These are phyloP conservation scores for Enteromius fasciolatus DNA, from an alignment of 2,797 vertebrate species.

Conservation along the genomic window DNA sequence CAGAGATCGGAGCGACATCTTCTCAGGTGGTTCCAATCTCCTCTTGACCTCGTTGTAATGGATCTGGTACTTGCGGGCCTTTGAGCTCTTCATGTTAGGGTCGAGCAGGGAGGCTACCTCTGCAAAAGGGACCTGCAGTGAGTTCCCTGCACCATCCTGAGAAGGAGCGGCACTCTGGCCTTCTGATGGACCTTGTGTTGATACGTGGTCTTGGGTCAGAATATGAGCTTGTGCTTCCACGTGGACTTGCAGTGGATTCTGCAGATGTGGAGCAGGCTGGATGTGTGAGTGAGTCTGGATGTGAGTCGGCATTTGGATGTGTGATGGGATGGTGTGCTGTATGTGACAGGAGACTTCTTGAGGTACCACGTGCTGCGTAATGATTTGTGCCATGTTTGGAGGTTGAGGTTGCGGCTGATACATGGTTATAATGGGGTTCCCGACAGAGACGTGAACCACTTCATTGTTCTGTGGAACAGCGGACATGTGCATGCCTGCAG, in stretches of 20 bases:
- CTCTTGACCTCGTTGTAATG: constrained; percentile 82
- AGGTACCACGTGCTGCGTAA: constrained; percentile 54
- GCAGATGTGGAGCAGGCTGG: constrained; percentile 25
- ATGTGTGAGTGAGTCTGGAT: constrained; percentile 49
- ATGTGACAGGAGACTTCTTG: constrained; percentile 58
- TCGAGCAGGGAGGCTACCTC: constrained; percentile 82
- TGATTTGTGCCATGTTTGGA: constrained; percentile 59
- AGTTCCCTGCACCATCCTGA: constrained; percentile 48
- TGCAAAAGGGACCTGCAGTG: constrained; percentile 76
- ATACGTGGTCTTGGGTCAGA: constrained; percentile 40
- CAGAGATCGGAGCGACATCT: constrained; percentile 83
- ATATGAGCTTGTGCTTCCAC: constrained; percentile 29
- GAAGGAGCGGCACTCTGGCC: constrained; percentile 20
- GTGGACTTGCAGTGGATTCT: constrained; percentile 36
- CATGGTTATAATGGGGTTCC: constrained; percentile 62
- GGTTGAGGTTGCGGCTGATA: constrained; percentile 55
- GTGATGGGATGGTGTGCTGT: constrained; percentile 51
- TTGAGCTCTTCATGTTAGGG: constrained; percentile 85
- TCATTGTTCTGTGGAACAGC: constrained; percentile 49
- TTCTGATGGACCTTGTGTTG: constrained; percentile 45
- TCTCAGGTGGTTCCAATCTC: constrained; percentile 80
- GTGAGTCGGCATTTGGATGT: constrained; percentile 53
- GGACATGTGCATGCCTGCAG: constrained; percentile 60
- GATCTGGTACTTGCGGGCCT: constrained; percentile 79
- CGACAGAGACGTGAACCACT: constrained; percentile 57